phyloP scores from a whole-genome alignment of 2,113 vertebrate species.

The Corapipo altera region DNA sequence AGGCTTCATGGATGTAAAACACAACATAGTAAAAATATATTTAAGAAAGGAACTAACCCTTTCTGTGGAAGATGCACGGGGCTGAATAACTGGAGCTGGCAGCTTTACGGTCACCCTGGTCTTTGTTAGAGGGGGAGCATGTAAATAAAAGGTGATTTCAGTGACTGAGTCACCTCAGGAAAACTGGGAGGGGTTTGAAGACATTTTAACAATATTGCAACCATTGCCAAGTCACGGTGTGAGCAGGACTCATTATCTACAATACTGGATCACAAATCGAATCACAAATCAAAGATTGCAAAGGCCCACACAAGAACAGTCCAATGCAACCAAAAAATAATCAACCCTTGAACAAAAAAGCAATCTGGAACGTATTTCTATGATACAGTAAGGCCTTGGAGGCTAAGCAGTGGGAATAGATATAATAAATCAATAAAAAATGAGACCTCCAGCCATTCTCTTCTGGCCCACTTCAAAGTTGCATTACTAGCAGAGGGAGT shows the following conservation, averaged over 20 bases:
- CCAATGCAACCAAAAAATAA: background rate
- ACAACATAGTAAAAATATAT: background rate
- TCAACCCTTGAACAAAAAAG: background rate
- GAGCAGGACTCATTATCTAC: background rate
- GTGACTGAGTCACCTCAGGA: background rate
- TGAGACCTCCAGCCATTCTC: background rate
- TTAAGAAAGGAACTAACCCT: background rate
- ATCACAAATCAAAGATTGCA: background rate
- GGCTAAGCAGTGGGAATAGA: background rate
- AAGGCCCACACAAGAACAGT: background rate
- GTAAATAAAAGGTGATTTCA: background rate
- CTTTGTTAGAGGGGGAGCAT: background rate
- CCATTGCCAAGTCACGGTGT: rapidly evolving
- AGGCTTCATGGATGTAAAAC: background rate
- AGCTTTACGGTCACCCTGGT: background rate
- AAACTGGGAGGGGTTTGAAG: background rate
- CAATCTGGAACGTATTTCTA: background rate
- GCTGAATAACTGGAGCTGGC: background rate
- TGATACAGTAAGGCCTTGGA: background rate
- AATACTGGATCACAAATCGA: background rate
- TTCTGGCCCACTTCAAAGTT: background rate
- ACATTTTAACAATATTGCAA: background rate
- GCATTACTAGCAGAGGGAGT: background rate
- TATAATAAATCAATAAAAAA: background rate
- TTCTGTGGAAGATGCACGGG: background rate